phyloP scores from a whole-genome alignment of 2,888 invertebrate species.

The Idaea straminata region DNA sequence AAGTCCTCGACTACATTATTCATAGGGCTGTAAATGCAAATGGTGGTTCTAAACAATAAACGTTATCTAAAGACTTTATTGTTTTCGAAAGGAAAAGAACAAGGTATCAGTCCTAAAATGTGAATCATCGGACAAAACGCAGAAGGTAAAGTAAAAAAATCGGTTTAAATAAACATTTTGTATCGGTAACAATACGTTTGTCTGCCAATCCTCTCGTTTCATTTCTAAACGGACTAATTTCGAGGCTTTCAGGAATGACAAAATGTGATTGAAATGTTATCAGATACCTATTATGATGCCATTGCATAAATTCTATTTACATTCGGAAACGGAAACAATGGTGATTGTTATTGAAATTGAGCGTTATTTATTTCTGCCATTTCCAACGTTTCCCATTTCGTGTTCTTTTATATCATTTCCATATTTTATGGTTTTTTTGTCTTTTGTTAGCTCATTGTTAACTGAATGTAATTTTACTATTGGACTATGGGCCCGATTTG shows the following conservation, averaged over 20 bases:
- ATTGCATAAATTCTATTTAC: conserved; percentile 3
- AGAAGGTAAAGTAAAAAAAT: neutral
- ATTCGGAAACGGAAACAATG: neutral
- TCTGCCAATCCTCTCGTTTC: neutral
- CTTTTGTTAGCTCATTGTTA: neutral
- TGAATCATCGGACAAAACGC: neutral
- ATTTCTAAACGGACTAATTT: neutral
- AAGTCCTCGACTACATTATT: conserved; percentile 51
- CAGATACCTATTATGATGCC: neutral
- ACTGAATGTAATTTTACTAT: neutral
- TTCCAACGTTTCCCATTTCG: conserved; percentile 17
- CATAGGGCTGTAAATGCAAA: conserved; percentile 55
- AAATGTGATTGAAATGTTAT: neutral
- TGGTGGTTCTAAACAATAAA: conserved; percentile 47
- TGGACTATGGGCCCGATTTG: too few relatives aligned
- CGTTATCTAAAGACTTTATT: conserved; percentile 51
- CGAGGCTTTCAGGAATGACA: neutral
- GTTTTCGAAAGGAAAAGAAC: conserved; percentile 16
- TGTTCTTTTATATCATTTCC: neutral
- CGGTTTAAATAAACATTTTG: neutral
- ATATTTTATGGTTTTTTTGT: neutral
- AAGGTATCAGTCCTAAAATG: neutral
- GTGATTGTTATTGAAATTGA: neutral
- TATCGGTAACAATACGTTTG: neutral
- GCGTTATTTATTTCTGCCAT: neutral